phyloP scores from a whole-genome alignment of 1,140 invertebrate species.

The Temnothorax longispinosus region DNA sequence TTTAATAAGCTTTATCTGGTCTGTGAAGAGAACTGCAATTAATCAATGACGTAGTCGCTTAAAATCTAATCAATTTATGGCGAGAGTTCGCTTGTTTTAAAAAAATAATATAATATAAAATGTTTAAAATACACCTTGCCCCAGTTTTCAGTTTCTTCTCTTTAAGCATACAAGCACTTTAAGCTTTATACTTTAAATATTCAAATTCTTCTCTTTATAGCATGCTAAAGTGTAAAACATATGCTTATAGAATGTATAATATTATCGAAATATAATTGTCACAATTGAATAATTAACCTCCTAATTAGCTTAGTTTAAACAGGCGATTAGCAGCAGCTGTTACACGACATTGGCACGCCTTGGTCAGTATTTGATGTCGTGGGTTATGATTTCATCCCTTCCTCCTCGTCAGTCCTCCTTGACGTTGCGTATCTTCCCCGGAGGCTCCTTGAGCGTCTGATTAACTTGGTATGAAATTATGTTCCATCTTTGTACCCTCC shows the following conservation, averaged over 20 bases:
- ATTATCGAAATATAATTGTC: constrained; percentile 25
- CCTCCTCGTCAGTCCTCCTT: constrained; percentile 31
- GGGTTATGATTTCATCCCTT: constrained; percentile 32
- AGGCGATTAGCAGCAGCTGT: constrained; percentile 76
- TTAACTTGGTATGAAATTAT: constrained; percentile 78
- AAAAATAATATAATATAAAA: neutral
- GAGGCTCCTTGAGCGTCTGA: constrained; percentile 64
- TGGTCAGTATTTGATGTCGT: constrained; percentile 67
- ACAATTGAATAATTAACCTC: constrained; percentile 31
- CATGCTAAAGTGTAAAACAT: neutral
- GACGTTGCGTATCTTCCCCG: constrained; percentile 41
- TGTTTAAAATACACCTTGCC: neutral
- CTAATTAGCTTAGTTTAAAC: constrained; percentile 66
- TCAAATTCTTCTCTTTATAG: neutral
- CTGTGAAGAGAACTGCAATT: neutral
- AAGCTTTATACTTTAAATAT: neutral
- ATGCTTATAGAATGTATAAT: neutral
- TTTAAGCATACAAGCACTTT: neutral
- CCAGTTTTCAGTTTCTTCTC: neutral
- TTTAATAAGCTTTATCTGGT: constrained; percentile 21
- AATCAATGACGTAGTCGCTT: constrained; percentile 32
- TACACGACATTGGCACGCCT: constrained; percentile 74
- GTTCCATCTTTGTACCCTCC: constrained; percentile 28
- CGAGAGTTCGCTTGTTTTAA: neutral
- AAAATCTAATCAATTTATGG: constrained; percentile 38